These are phyloP conservation scores for Bucco capensis DNA, from an alignment of 2,113 vertebrate species.

Conservation along the genomic window DNA sequence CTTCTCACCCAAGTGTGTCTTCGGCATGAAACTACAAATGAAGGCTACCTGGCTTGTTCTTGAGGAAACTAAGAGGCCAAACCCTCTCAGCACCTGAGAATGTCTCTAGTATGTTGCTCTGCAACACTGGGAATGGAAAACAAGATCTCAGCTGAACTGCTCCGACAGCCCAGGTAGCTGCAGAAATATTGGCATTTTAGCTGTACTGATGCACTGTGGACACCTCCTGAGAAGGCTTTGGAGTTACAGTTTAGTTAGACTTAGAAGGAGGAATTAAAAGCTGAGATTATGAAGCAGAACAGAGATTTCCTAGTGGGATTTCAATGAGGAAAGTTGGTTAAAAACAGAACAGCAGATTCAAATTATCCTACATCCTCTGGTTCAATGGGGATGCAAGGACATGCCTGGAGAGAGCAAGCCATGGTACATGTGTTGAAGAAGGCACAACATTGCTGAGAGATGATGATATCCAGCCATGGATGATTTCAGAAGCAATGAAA, in stretches of 20 bases:
- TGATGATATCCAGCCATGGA: no score
- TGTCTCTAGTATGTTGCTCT: neutral
- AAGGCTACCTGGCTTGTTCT: neutral
- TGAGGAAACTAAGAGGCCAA: neutral
- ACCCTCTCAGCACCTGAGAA: neutral
- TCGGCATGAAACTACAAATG: no score
- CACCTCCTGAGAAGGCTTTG: neutral
- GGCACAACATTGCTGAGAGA: neutral
- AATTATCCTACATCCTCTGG: rapidly evolving
- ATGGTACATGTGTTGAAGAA: rapidly evolving
- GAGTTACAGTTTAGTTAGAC: neutral
- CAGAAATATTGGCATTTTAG: neutral
- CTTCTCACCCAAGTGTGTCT: neutral
- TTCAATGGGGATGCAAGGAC: rapidly evolving
- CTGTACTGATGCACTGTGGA: rapidly evolving
- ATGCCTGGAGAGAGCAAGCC: neutral
- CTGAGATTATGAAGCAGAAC: neutral
- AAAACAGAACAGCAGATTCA: neutral
- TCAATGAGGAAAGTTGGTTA: neutral
- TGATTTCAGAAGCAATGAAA: neutral
- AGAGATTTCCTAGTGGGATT: neutral
- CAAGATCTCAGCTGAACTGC: neutral
- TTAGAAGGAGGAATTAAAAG: neutral
- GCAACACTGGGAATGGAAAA: neutral
- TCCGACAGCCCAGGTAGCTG: neutral